Evolutionary conservation across 2,797 vertebrate species (phyloP).

Genomic region (Myotis findleyi): DNA sequence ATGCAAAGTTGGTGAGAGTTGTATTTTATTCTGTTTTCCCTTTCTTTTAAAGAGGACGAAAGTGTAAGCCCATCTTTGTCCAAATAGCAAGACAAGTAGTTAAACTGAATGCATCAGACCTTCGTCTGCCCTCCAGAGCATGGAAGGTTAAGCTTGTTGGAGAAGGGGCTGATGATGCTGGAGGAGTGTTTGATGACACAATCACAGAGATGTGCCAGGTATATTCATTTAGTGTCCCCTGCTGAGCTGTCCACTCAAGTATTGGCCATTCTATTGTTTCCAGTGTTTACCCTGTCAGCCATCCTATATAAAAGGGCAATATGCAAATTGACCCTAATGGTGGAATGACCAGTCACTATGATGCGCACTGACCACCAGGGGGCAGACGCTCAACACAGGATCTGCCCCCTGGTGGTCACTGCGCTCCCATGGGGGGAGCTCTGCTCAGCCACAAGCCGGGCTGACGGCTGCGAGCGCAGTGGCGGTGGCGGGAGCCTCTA

Average conservation of each 20-base stretch:
- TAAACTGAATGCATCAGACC: conserved; percentile 92
- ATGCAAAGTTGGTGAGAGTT: background rate
- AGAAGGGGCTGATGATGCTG: conserved; percentile 92
- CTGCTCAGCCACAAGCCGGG: too few relatives aligned
- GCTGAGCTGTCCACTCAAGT: background rate
- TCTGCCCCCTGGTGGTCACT: too few relatives aligned
- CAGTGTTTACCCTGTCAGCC: background rate
- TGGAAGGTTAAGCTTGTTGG: conserved; percentile 93
- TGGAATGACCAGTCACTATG: too few relatives aligned
- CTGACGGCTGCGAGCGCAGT: too few relatives aligned
- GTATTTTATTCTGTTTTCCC: background rate
- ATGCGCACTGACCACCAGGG: too few relatives aligned
- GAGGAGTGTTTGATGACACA: conserved; percentile 92
- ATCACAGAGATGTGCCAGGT: conserved; percentile 94
- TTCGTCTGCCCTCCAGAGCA: conserved; percentile 91
- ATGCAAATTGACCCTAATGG: too few relatives aligned
- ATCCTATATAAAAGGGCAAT: too few relatives aligned
- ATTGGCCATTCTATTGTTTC: background rate
- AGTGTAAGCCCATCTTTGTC: conserved; percentile 93
- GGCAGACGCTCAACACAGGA: too few relatives aligned
- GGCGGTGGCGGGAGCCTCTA: too few relatives aligned
- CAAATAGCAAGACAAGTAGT: conserved; percentile 93
- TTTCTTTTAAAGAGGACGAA: conserved; percentile 88
- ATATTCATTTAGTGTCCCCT: background rate
- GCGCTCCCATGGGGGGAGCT: too few relatives aligned